Evolutionary conservation across 2,113 vertebrate species (phyloP).

Genomic region (Periophthalmus modestus): DNA sequence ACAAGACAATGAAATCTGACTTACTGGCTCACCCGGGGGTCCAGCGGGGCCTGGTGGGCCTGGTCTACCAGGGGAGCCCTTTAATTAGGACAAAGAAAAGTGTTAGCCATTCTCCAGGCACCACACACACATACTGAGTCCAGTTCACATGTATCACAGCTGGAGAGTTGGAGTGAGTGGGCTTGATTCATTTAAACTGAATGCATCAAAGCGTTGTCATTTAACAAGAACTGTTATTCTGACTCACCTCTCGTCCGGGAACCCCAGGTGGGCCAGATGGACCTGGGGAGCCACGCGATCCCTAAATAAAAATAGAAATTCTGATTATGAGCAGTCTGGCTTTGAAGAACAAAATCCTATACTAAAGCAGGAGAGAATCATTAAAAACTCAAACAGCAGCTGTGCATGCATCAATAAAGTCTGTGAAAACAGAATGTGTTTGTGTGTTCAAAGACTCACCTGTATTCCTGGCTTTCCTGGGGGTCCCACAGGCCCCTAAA

Average conservation of each 20-base stretch:
- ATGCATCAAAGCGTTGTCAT: conserved; percentile 36
- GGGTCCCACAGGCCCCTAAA: conserved; percentile 86
- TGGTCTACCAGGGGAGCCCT: conserved; percentile 90
- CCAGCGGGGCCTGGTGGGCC: conserved; percentile 90
- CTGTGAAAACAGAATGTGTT: conserved; percentile 26
- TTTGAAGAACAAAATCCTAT: conserved; percentile 2
- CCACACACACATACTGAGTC: conserved; percentile 25
- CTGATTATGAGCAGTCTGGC: conserved; percentile 1
- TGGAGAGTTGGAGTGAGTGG: conserved; percentile 45
- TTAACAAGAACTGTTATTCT: conserved; percentile 34
- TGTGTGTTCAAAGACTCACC: conserved; percentile 71
- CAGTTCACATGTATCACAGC: conserved; percentile 42
- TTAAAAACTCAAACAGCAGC: conserved; percentile 12
- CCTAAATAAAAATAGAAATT: conserved; percentile 72
- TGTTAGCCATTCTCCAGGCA: conserved; percentile 39
- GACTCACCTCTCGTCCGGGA: conserved; percentile 84
- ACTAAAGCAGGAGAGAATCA: not conserved
- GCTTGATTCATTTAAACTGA: conserved; percentile 43
- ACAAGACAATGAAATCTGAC: conserved; percentile 63
- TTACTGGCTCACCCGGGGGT: conserved; percentile 92
- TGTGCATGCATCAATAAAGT: conserved; percentile 5
- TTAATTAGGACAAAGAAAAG: conserved; percentile 66
- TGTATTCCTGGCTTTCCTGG: conserved; percentile 85
- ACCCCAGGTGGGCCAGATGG: conserved; percentile 83
- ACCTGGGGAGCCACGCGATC: conserved; percentile 84